Conservation (phyloP, 2,888 invertebrate species). For the Phania funesta region DNA sequence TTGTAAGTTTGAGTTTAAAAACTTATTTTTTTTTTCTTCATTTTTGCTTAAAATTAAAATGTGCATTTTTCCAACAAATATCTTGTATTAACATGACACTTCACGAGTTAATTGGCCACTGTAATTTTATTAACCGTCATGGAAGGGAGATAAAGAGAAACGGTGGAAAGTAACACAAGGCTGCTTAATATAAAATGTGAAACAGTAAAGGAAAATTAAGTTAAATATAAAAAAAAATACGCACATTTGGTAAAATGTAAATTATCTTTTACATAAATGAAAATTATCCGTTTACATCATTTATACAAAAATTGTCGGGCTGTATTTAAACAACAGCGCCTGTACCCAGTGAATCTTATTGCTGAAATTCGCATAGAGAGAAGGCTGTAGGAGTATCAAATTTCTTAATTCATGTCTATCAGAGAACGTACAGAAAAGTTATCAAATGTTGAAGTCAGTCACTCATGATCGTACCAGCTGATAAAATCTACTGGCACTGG, state of each 20-base stretch:
- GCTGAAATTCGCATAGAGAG: not conserved
- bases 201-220: constrained; percentile 29
- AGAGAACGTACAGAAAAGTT: no score
- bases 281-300: constrained; percentile 46
- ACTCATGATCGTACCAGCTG: no score
- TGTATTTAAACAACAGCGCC: not conserved
- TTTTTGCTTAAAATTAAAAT: constrained; percentile 14
- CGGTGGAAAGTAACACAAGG: not conserved
- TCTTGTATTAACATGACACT: constrained; percentile 60
- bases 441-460: no score
- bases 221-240: constrained; percentile 26
- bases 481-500: no score
- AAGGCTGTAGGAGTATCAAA: no score
- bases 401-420: no score
- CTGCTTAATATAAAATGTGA: not conserved
- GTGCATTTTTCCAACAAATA: constrained; percentile 33
- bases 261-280: constrained; percentile 42
- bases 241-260: constrained; percentile 10
- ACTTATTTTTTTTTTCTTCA: not conserved
- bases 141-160: constrained; percentile 4
- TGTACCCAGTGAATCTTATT: not conserved
- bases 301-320: not conserved
- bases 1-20: constrained; percentile 22
- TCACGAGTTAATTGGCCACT: constrained; percentile 61
- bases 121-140: constrained; percentile 57